Percentiles rank a stretch among this genome's conserved stretches.
Conservation (phyloP, 2,888 invertebrate species). For the Pristionchus japonicus region DNA sequence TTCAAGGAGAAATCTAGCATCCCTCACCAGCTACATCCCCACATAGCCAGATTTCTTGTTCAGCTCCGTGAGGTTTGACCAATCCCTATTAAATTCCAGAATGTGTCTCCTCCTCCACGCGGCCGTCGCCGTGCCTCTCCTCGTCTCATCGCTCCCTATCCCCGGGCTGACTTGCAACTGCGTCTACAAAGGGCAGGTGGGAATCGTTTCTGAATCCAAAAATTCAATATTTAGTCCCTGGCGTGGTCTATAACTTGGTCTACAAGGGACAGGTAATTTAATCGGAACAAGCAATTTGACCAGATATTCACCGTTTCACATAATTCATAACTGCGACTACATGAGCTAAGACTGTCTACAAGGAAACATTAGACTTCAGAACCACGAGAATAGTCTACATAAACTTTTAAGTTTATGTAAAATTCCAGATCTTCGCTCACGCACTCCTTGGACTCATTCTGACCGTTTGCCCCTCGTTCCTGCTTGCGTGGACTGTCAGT, state of each 20-base stretch:
- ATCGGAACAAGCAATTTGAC: background rate
- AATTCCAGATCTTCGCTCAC: conserved; percentile 57
- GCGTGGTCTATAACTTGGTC: too few relatives aligned
- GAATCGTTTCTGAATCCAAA: background rate
- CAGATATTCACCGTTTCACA: background rate
- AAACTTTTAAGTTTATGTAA: too few relatives aligned
- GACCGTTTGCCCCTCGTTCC: conserved; percentile 51
- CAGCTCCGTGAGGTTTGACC: too few relatives aligned
- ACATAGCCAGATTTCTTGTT: too few relatives aligned
- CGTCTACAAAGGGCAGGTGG: background rate
- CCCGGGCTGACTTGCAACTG: background rate
- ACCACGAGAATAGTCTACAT: background rate
- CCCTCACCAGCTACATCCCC: too few relatives aligned
- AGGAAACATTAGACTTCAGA: background rate
- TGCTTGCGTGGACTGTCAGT: conserved; percentile 53
- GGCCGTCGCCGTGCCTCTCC: background rate
- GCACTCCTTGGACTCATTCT: conserved; percentile 53
- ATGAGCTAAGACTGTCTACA: background rate
- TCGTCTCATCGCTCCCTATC: conserved; percentile 6
- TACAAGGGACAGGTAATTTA: background rate
- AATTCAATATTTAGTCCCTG: too few relatives aligned
- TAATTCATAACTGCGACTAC: background rate
- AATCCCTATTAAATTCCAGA: too few relatives aligned
- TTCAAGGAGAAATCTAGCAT: too few relatives aligned
- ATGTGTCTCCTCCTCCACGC: conserved; percentile 26